These are phyloP conservation scores for Phyllostomus discolor DNA, from an alignment of 2,113 vertebrate species.

Conservation along the genomic window DNA sequence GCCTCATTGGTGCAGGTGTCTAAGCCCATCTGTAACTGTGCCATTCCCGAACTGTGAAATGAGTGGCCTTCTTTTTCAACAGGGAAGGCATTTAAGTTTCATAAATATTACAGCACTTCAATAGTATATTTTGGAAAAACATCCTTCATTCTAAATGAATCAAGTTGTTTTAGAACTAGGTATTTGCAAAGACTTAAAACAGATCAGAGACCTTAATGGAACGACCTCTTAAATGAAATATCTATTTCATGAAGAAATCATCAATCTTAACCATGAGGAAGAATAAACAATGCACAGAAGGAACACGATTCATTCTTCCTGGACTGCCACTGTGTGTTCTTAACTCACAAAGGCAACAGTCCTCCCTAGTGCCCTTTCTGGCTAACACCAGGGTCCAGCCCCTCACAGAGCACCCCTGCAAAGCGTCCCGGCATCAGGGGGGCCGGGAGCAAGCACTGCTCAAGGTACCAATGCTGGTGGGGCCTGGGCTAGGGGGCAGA, in stretches of 20 bases:
- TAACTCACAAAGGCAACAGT: background rate
- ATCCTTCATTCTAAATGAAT: slow-evolving; percentile 39
- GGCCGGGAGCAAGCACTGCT: background rate
- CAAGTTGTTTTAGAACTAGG: slow-evolving; percentile 29
- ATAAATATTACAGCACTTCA: background rate
- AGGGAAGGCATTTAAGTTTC: slow-evolving; percentile 35
- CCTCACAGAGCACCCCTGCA: background rate
- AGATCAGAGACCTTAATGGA: slow-evolving; percentile 44
- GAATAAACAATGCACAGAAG: background rate
- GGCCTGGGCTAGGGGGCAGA: background rate
- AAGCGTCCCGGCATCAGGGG: background rate
- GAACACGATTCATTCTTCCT: slow-evolving; percentile 6
- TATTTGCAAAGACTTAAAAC: slow-evolving; percentile 38
- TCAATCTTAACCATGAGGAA: slow-evolving; percentile 3
- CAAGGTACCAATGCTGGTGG: background rate
- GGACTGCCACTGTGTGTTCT: background rate
- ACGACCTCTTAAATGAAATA: slow-evolving; percentile 24
- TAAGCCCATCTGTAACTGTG: background rate
- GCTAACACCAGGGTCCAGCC: background rate
- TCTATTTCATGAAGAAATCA: slow-evolving; percentile 7
- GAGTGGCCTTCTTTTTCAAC: background rate
- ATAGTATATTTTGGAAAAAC: slow-evolving; percentile 38
- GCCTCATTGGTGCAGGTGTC: background rate
- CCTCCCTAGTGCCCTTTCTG: background rate
- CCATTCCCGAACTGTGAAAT: background rate